A percentile compares a stretch with the other conserved stretches of the same genome.
Evolutionary conservation across 64 coral and sea anemone genomes (phyloP).

Genomic region (Porites australiensis): DNA sequence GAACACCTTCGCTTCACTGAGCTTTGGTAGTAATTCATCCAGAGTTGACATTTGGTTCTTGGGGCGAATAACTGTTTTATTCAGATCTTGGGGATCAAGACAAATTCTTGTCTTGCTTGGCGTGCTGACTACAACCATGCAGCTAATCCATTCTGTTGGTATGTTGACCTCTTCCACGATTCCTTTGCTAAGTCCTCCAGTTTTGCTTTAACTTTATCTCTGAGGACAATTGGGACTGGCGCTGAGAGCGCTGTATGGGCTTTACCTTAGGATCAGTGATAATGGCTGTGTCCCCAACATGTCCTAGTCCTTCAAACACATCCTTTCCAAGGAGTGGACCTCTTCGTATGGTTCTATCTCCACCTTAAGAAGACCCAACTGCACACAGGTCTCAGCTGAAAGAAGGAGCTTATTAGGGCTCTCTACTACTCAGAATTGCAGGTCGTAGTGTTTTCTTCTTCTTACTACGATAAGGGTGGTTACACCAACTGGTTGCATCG

Average conservation of each 20-base stretch:
- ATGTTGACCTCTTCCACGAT: not conserved
- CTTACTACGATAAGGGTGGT: too few relatives aligned
- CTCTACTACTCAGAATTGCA: conserved; percentile 38
- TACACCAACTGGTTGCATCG: conserved; percentile 6
- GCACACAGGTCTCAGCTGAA: conserved; percentile 36
- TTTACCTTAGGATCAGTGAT: conserved; percentile 46
- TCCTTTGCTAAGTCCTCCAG: conserved; percentile 32
- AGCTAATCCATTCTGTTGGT: not conserved
- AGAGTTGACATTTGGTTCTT: conserved; percentile 16
- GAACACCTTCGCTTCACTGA: conserved; percentile 9
- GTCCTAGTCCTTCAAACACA: conserved; percentile 55
- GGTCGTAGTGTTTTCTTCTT: not conserved
- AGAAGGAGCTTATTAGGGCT: conserved; percentile 35
- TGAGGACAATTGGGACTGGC: not conserved
- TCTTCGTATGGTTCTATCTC: conserved; percentile 27
- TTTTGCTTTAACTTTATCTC: conserved; percentile 1
- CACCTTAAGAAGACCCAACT: conserved; percentile 61
- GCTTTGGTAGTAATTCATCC: conserved; percentile 31
- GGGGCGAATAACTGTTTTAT: not conserved
- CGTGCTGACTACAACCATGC: not conserved
- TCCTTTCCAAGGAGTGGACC: conserved; percentile 10
- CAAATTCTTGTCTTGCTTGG: conserved; percentile 4
- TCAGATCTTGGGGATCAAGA: not conserved
- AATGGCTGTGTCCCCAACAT: conserved; percentile 50
- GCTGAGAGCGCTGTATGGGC: conserved; percentile 38